These are phyloP conservation scores for Bradypodion ventrale DNA, from an alignment of 2,797 vertebrate genomes.

Conservation along the genomic window DNA sequence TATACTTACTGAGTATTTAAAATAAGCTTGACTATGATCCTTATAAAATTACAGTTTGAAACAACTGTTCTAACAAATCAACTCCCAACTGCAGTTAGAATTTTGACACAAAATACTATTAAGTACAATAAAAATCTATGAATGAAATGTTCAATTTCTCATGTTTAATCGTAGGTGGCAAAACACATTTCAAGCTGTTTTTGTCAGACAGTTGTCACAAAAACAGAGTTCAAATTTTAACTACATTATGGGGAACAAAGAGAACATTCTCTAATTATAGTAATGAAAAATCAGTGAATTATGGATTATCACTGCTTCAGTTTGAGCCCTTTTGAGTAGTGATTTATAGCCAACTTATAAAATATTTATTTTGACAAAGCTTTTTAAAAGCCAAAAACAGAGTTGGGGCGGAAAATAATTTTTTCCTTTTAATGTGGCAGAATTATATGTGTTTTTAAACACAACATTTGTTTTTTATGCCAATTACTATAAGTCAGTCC, in stretches of 20 bases:
- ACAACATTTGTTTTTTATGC: neutral
- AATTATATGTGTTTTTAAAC: neutral
- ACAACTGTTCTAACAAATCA: neutral
- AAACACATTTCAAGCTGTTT: neutral
- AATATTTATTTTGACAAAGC: conserved; percentile 18
- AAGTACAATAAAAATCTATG: neutral
- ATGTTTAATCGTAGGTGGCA: conserved; percentile 24
- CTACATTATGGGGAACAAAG: neutral
- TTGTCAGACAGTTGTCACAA: neutral
- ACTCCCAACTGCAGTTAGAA: neutral
- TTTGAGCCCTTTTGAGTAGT: neutral
- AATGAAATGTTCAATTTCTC: conserved; percentile 12
- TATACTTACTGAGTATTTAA: neutral
- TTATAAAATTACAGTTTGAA: neutral
- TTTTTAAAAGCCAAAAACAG: neutral
- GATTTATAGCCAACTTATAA: conserved; percentile 23
- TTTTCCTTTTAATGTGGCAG: neutral
- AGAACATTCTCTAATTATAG: conserved; percentile 1
- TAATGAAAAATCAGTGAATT: conserved; percentile 11
- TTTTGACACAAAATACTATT: neutral
- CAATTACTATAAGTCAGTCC: neutral
- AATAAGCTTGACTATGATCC: neutral
- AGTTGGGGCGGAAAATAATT: neutral
- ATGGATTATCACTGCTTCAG: neutral
- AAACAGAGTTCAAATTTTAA: neutral